A percentile compares a stretch with the other conserved stretches of the same genome.
Evolutionary conservation across 2,797 vertebrate genomes (phyloP).

Genomic region (Tapirus indicus): DNA sequence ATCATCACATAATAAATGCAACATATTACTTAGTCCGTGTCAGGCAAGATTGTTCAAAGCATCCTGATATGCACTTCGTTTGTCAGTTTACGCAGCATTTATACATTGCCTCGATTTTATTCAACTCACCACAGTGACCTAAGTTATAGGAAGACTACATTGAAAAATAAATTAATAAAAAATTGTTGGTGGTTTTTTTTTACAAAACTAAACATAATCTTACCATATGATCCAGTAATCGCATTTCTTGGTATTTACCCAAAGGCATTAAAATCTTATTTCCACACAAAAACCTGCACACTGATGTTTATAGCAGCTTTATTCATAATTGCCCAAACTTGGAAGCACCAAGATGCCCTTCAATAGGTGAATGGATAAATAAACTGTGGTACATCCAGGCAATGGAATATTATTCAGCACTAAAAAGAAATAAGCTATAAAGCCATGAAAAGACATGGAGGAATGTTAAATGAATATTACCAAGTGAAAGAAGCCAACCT

Average conservation of each 20-base stretch:
- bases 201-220: background rate
- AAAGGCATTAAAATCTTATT: background rate
- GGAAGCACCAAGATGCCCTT: background rate
- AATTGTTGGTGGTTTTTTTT: background rate
- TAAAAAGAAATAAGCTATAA: background rate
- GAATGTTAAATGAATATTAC: background rate
- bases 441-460: background rate
- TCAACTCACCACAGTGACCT: background rate
- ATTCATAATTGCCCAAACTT: background rate
- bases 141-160: background rate
- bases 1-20: background rate
- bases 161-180: background rate
- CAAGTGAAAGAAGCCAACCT: background rate
- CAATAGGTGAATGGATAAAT: background rate
- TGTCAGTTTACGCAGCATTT: background rate
- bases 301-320: background rate
- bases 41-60: background rate
- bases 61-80: background rate
- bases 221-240: background rate
- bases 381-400: background rate
- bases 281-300: background rate
- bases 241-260: background rate
- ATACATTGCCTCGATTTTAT: background rate
- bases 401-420: background rate
- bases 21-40: background rate